phyloP scores from a whole-genome alignment of 2,888 invertebrate species.

The Perizoma flavofasciatum region DNA sequence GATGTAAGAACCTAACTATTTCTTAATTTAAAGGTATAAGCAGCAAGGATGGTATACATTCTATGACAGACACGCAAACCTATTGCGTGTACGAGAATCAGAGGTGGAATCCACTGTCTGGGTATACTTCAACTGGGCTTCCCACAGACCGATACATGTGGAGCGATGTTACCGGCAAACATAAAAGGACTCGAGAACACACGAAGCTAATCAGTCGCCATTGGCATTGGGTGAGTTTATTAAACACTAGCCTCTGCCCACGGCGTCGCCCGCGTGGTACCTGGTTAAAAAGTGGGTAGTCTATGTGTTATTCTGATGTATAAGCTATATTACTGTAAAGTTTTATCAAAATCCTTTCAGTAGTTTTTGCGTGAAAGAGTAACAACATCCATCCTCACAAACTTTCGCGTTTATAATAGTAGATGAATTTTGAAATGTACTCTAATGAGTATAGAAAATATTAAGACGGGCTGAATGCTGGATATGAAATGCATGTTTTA shows the following conservation, averaged over 20 bases:
- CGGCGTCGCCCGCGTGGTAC: no score
- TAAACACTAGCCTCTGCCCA: background rate
- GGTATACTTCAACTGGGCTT: conserved; percentile 93
- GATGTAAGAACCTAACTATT: background rate
- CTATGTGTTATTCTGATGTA: no score
- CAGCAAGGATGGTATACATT: conserved; percentile 78
- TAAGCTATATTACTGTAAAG: no score
- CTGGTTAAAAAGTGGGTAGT: no score
- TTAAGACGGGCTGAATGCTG: no score
- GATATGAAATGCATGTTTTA: no score
- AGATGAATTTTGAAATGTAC: no score
- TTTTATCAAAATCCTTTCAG: no score
- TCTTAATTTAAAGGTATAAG: conserved; percentile 57
- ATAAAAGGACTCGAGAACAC: conserved; percentile 93
- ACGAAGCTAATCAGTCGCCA: conserved; percentile 93
- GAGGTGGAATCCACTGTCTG: conserved; percentile 96
- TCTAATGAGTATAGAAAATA: no score
- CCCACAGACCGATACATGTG: conserved; percentile 95
- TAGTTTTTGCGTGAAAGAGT: no score
- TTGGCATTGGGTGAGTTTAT: conserved; percentile 91
- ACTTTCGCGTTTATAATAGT: no score
- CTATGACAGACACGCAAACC: conserved; percentile 93
- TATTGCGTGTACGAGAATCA: conserved; percentile 97
- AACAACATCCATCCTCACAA: no score
- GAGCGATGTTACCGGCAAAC: conserved; percentile 94